Evolutionary conservation across 2,113 vertebrate species (phyloP).

Genomic region (Lamprotornis superbus): DNA sequence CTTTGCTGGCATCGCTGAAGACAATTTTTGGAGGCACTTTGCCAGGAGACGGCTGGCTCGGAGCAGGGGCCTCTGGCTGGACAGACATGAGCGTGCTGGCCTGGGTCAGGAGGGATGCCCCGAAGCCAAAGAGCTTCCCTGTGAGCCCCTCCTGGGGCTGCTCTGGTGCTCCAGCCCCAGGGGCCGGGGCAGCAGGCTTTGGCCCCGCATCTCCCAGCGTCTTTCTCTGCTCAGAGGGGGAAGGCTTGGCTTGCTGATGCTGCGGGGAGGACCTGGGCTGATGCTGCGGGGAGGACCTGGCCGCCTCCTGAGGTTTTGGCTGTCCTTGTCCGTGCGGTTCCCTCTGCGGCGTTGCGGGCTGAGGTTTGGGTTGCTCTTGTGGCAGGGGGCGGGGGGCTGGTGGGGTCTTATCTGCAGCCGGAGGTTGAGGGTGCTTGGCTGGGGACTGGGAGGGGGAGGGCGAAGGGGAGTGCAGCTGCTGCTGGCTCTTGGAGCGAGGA

Average conservation of each 20-base stretch:
- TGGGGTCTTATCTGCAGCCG: neutral
- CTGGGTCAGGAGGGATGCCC: slow-evolving; percentile 94
- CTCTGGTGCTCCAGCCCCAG: slow-evolving; percentile 79
- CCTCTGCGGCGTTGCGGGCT: slow-evolving; percentile 65
- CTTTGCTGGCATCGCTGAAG: slow-evolving; percentile 82
- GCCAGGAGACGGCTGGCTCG: slow-evolving; percentile 82
- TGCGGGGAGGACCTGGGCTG: slow-evolving; percentile 74
- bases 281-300: slow-evolving; percentile 80
- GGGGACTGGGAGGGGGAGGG: slow-evolving; percentile 79
- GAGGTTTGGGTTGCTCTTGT: slow-evolving; percentile 66
- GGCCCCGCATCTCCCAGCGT: slow-evolving; percentile 78
- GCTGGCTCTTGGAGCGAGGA: slow-evolving; percentile 96
- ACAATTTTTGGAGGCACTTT: slow-evolving; percentile 90
- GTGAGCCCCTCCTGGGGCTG: slow-evolving; percentile 93
- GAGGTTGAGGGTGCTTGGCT: slow-evolving; percentile 65
- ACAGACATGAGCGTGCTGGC: slow-evolving; percentile 94
- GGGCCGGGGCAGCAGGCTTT: slow-evolving; percentile 72
- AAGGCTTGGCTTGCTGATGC: slow-evolving; percentile 71
- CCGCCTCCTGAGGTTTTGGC: slow-evolving; percentile 83
- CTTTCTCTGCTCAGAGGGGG: slow-evolving; percentile 83
- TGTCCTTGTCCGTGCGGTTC: slow-evolving; percentile 62
- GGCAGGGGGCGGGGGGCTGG: neutral
- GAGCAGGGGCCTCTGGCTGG: slow-evolving; percentile 81
- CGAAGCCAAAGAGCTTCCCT: slow-evolving; percentile 95
- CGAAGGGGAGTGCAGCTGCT: slow-evolving; percentile 90